Evolutionary conservation across 64 coral and sea anemone genomes (phyloP).

Genomic region (Stichodactyla mertensii): DNA sequence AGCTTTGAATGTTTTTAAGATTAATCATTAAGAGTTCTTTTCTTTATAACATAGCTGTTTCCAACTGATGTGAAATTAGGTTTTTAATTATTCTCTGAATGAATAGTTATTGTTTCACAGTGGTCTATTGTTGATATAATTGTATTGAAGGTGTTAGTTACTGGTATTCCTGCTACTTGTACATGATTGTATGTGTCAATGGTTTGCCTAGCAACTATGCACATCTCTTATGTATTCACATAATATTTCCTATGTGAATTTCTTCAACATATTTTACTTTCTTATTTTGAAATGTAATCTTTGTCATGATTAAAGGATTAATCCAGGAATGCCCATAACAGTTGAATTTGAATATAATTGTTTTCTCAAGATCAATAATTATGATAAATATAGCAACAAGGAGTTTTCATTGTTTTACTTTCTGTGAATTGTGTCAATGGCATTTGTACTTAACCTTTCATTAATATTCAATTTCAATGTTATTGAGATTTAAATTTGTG

Average conservation of each 20-base stretch:
- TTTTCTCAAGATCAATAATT: background rate
- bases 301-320: slow-evolving; percentile 14
- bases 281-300: background rate
- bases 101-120: background rate
- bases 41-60: background rate
- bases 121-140: background rate
- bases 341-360: background rate
- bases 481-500: background rate
- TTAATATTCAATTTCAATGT: background rate
- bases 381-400: background rate
- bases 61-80: background rate
- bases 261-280: background rate
- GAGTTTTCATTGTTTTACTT: background rate
- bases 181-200: background rate
- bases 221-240: background rate
- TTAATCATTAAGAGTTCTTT: too few species aligned
- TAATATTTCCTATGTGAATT: background rate
- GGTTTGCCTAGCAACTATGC: background rate
- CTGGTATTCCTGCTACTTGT: background rate
- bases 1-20: background rate
- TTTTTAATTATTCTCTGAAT: background rate
- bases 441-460: background rate
- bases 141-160: background rate
- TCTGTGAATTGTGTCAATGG: background rate
- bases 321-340: background rate